A percentile compares a stretch with the other conserved stretches of the same genome.
phyloP scores from a whole-genome alignment of 2,113 vertebrate genomes.

The Condylura cristata region DNA sequence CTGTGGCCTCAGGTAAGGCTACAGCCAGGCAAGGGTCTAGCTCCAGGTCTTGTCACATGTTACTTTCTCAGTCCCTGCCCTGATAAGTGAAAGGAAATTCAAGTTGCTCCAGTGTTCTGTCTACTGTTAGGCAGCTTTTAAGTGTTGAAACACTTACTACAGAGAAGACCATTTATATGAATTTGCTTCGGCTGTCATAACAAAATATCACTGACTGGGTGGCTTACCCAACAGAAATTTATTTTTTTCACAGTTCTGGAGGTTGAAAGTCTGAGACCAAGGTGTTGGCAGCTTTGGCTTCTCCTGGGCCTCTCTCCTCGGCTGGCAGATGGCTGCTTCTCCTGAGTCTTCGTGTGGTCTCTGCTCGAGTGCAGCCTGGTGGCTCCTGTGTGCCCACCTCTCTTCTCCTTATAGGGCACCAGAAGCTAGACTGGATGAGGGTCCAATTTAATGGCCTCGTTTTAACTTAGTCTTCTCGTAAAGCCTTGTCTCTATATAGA shows the following conservation, averaged over 20 bases:
- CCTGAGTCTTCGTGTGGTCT: not conserved
- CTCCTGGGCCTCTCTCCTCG: not conserved
- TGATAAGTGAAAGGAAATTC: not conserved
- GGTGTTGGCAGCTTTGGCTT: not conserved
- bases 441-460: not conserved
- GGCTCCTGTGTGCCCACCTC: not conserved
- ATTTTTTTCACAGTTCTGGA: not conserved
- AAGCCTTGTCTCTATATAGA: not conserved
- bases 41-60: not conserved
- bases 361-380: not conserved
- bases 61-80: not conserved
- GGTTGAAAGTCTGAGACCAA: not conserved
- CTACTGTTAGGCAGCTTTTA: not conserved
- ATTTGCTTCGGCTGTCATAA: not conserved
- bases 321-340: not conserved
- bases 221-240: not conserved
- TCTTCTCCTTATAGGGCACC: not conserved
- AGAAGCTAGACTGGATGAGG: not conserved
- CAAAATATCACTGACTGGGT: not conserved
- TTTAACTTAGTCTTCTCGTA: not conserved
- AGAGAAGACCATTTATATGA: not conserved
- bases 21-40: not conserved
- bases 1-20: not conserved
- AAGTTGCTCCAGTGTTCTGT: not conserved
- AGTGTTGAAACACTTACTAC: rapidly evolving